Percentiles rank a stretch among this genome's conserved stretches.
Conservation (phyloP, 2,888 invertebrate genomes). For the Leptinotarsa rubiginosa region DNA sequence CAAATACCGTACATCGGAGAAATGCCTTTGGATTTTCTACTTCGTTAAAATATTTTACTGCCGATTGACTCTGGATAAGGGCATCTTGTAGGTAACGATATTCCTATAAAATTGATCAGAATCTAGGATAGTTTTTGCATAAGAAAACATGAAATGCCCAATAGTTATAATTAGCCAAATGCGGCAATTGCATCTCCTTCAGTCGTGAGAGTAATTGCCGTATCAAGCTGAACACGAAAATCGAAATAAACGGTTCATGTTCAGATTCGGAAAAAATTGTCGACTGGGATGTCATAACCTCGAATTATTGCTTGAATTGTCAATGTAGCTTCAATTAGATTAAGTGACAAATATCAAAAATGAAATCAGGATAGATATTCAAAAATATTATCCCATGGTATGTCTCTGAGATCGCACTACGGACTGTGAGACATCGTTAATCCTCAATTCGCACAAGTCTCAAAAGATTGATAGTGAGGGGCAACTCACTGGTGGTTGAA, state of each 20-base stretch:
- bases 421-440: no score
- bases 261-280: background rate
- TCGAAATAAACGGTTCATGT: background rate
- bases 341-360: no score
- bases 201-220: slow-evolving; percentile 8
- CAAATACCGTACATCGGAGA: background rate
- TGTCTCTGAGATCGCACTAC: no score
- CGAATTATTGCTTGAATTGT: no score
- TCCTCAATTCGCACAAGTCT: no score
- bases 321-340: no score
- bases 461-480: no score
- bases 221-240: background rate
- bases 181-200: background rate
- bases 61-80: background rate
- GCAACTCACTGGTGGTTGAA: no score
- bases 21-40: background rate
- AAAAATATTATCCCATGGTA: no score
- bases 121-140: slow-evolving; percentile 10
- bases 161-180: background rate
- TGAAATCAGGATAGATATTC: no score
- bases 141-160: background rate
- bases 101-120: slow-evolving; percentile 3
- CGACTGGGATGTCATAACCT: no score
- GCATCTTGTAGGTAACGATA: background rate
- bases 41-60: slow-evolving; percentile 15